These are phyloP conservation scores for Ashinkailepas kermadecensis DNA, from an alignment of 2,888 invertebrate genomes.

Conservation along the genomic window DNA sequence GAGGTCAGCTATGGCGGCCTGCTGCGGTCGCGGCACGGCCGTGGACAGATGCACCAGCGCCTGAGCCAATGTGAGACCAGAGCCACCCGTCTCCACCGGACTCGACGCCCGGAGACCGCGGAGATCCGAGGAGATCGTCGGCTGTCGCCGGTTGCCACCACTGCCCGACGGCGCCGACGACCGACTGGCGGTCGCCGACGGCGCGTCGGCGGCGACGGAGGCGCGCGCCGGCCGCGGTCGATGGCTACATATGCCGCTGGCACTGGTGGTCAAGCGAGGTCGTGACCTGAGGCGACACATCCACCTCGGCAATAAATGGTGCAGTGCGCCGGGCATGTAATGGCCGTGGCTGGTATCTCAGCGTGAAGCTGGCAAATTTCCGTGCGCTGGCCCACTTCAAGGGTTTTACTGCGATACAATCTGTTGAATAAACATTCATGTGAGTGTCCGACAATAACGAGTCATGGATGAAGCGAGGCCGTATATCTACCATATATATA, in stretches of 20 bases:
- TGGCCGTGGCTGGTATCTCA: too few relatives aligned
- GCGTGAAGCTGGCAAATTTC: too few relatives aligned
- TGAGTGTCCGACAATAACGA: too few relatives aligned
- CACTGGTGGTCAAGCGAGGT: neutral
- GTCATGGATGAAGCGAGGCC: too few relatives aligned
- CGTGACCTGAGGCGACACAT: neutral
- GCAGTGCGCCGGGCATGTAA: too few relatives aligned
- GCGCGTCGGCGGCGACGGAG: neutral
- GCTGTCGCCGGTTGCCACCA: neutral
- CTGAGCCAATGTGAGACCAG: neutral
- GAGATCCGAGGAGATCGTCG: neutral
- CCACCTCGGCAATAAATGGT: too few relatives aligned
- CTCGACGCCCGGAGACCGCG: neutral
- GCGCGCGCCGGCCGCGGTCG: conserved; percentile 12
- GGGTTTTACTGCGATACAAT: too few relatives aligned
- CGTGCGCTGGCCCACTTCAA: too few relatives aligned
- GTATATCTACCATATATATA: too few relatives aligned
- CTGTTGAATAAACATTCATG: too few relatives aligned
- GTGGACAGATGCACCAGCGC: too few relatives aligned
- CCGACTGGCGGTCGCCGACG: neutral
- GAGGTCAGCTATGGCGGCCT: neutral
- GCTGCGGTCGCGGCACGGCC: neutral
- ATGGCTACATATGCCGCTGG: neutral
- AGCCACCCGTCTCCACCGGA: neutral
- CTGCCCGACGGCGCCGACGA: neutral